Conservation (phyloP, 30 jellyfish, hydroid and myxozoan genomes). For the Cassiopea andromeda region DNA sequence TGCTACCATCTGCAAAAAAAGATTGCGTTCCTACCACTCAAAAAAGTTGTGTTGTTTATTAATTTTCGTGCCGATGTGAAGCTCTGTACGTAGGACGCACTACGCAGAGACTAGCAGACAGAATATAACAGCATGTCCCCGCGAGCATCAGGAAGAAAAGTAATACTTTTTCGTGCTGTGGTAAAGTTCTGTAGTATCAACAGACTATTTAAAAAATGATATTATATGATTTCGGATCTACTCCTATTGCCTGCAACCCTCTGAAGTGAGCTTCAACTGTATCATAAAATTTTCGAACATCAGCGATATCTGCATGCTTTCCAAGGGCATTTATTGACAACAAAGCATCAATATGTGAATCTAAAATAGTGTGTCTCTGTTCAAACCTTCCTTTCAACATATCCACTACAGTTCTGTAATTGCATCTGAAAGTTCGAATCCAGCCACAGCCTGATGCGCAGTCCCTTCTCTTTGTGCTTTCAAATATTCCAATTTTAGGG, state of each 20-base stretch:
- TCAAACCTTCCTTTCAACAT: constrained; percentile 13
- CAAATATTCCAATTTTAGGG: constrained; percentile 12
- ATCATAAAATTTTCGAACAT: constrained; percentile 20
- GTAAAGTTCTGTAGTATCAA: too few species aligned
- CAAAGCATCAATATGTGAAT: background rate
- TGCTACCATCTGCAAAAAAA: too few species aligned
- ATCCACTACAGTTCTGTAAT: constrained; percentile 8
- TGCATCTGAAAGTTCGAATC: constrained; percentile 12
- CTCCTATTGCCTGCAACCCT: constrained; percentile 37
- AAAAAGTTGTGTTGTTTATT: too few species aligned
- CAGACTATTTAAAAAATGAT: background rate
- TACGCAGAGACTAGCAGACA: too few species aligned
- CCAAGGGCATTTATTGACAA: constrained; percentile 14
- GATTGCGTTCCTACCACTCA: too few species aligned
- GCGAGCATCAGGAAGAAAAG: too few species aligned
- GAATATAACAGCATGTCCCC: too few species aligned
- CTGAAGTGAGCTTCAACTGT: constrained; percentile 34
- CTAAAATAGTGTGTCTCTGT: background rate
- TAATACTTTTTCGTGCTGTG: too few species aligned
- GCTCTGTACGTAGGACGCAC: too few species aligned
- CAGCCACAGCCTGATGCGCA: constrained; percentile 28
- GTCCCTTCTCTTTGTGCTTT: constrained; percentile 35
- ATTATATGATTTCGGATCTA: constrained; percentile 42
- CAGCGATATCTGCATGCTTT: constrained; percentile 32
- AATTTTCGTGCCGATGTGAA: too few species aligned